Percentiles rank a stretch among this genome's conserved stretches.
phyloP scores from a whole-genome alignment of 2,113 vertebrate species.

The Bos taurus region ARS-UCD2.0 NC_037342.1:28416501-28417000 shows the following conservation, averaged over 20 bases:
- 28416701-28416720: not conserved
- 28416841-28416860: not conserved
- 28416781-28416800: not conserved
- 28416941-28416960: rapidly evolving
- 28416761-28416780: not conserved
- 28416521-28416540: not conserved
- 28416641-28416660: not conserved
- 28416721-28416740: not conserved
- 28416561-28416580: not conserved
- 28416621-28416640: not conserved
- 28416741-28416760: not conserved
- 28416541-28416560: not conserved
- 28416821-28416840: not conserved
- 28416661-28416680: not conserved
- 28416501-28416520: not conserved
- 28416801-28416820: not conserved
- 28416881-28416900: not conserved
- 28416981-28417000: conserved; percentile 47
- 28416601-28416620: not conserved
- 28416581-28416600: rapidly evolving
- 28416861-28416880: not conserved
- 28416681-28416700: not conserved
- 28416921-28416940: not conserved
- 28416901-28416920: not conserved
- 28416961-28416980: not conserved